Evolutionary conservation across 2,888 invertebrate genomes (phyloP).

Genomic region (Harpalus rufipes): DNA sequence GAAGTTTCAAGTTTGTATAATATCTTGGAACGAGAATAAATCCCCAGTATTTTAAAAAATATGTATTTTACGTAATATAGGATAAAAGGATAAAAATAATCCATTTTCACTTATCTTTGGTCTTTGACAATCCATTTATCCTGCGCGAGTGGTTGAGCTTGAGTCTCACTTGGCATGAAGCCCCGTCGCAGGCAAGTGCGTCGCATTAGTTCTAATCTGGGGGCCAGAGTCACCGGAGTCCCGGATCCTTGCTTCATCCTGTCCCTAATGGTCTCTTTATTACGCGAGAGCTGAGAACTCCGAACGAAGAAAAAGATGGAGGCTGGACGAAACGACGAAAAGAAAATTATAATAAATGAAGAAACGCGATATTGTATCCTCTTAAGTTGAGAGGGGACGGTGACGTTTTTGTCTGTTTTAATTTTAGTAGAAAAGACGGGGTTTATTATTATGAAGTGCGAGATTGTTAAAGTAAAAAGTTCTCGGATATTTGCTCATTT

Average conservation of each 20-base stretch:
- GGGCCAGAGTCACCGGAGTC: background rate
- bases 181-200: conserved; percentile 52
- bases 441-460: conserved; percentile 60
- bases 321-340: conserved; percentile 53
- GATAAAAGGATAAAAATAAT: no score
- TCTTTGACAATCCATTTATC: background rate
- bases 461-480: conserved; percentile 56
- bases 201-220: conserved; percentile 65
- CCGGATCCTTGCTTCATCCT: background rate
- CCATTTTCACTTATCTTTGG: background rate
- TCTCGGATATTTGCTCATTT: conserved; percentile 54
- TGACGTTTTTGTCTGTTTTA: conserved; percentile 61
- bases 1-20: no score
- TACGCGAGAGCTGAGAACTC: conserved; percentile 13
- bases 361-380: conserved; percentile 57
- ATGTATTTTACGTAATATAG: no score
- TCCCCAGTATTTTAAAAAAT: no score
- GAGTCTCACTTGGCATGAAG: background rate
- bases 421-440: conserved; percentile 42
- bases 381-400: conserved; percentile 37
- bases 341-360: conserved; percentile 65
- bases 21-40: no score
- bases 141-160: background rate
- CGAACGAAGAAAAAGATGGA: conserved; percentile 45
- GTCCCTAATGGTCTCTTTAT: conserved; percentile 60